Evolutionary conservation across 2,888 invertebrate species (phyloP), one percentile per base, ranked within the genome.

Genomic region (Andrena camellia): DNA sequence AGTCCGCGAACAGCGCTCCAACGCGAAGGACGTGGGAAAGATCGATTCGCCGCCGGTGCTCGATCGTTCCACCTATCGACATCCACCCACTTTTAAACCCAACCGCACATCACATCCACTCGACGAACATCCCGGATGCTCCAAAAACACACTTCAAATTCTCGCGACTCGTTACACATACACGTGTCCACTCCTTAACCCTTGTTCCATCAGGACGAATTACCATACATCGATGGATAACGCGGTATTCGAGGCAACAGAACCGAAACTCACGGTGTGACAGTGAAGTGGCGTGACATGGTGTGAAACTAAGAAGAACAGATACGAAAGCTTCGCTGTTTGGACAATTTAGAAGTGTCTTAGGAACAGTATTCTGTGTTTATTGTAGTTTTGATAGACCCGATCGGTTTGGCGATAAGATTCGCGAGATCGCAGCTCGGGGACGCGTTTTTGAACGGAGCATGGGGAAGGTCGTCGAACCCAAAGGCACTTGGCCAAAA

Each of bases 1-100:
- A 93, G 93, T 93, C 90, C 90, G 92, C 92, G 92, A 91, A 90
- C 90, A 91, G 92, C 93, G 91, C 92, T 93, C 92, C 89, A 85
- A 90, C 90, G 89, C 90, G 90, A 86, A 90, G 91, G 92, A 93
- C 92, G 92, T 91, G 88, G 88, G 86, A 86, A 87, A 86, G 89
- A 85, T 89, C 86, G 88, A 86, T 88, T 85, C 87, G 87, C 83
- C 60, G 59, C 31, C 63, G 80, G 64, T 62, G 54, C 67, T 76
- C 77, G 81, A 81, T 81, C 73, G 54, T 29, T 72, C 67, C 20
- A 17, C 7, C 17, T 26, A 17, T 76, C 42, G 20, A 6, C 33
- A 0, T 48, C 13, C 63, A 4, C 17, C 13, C 7, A 2, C 20
- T 0, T 13, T 4, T 26, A 42, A 10, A 6, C n/a, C 13, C 23